Conservation (phyloP, 2,113 vertebrate genomes). For the Pan troglodytes region NHGRI_mPanTro3-v2.1_pri NC_086015.1:48923501-48924000, state of each 20-base stretch:
- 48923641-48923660: background rate
- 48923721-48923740: background rate
- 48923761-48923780: no score
- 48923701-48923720: background rate
- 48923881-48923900: conserved; percentile 57
- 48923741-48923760: background rate
- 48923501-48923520: background rate
- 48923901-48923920: conserved; percentile 73
- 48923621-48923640: background rate
- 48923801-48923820: background rate
- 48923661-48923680: background rate
- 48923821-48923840: background rate
- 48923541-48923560: background rate
- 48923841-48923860: background rate
- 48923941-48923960: conserved; percentile 65
- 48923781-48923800: background rate
- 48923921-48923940: conserved; percentile 79
- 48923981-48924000: conserved; percentile 78
- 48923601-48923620: background rate
- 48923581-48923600: background rate
- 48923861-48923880: background rate
- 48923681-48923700: background rate
- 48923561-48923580: background rate
- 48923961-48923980: conserved; percentile 80
- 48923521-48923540: background rate